Percentiles rank a stretch among this genome's conserved stretches.
Evolutionary conservation across 2,113 vertebrate species (phyloP).

Genomic region (Pangasianodon gigas): DNA sequence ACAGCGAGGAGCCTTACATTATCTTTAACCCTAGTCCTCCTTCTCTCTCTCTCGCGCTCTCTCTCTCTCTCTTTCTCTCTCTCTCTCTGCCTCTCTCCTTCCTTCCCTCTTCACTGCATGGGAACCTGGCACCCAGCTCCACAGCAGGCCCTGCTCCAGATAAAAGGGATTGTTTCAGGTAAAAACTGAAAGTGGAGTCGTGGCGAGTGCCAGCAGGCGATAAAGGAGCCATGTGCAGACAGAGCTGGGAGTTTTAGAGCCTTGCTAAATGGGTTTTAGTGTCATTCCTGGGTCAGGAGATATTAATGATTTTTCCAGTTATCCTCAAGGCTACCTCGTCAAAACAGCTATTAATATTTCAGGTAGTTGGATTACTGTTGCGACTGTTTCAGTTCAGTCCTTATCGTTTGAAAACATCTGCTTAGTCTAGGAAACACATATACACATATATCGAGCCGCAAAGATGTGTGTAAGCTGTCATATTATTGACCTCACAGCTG

Average conservation of each 20-base stretch:
- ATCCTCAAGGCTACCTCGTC: conserved; percentile 13
- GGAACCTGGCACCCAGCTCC: conserved; percentile 41
- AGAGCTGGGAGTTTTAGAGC: conserved; percentile 32
- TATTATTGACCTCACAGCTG: conserved; percentile 9
- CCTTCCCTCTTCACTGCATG: conserved; percentile 7
- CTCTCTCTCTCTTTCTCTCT: conserved; percentile 25
- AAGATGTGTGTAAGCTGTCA: conserved; percentile 9
- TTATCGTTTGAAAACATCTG: conserved; percentile 1
- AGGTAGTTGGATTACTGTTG: conserved; percentile 16
- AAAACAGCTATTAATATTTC: conserved; percentile 39
- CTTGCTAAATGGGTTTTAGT: conserved; percentile 44
- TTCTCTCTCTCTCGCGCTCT: neutral
- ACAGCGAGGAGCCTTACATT: conserved; percentile 17
- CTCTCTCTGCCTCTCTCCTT: neutral
- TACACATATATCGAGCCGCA: neutral
- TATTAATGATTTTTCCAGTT: conserved; percentile 47
- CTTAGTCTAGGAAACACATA: neutral
- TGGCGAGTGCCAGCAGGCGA: conserved; percentile 32
- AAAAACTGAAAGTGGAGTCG: conserved; percentile 34
- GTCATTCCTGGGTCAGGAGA: conserved; percentile 41
- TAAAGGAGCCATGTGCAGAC: conserved; percentile 18
- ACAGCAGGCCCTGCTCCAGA: conserved; percentile 32
- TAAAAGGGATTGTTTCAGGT: conserved; percentile 53
- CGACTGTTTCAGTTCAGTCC: neutral
- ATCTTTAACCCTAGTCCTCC: conserved; percentile 11